Evolutionary conservation across 2,888 invertebrate genomes (phyloP).

Genomic region (Lissonota sp.): DNA sequence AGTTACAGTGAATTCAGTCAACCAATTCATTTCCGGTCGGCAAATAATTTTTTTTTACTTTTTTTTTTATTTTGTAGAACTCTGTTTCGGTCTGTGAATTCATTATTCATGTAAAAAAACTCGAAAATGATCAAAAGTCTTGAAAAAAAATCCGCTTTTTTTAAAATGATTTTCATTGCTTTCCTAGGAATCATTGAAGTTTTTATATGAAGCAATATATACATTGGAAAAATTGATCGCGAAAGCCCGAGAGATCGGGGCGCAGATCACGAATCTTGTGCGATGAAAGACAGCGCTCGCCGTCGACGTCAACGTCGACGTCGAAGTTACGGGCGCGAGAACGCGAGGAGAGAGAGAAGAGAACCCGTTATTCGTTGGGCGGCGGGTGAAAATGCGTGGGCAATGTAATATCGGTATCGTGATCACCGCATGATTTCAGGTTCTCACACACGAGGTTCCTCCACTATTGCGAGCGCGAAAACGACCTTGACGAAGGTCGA

Average conservation of each 20-base stretch:
- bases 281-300: constrained; percentile 31
- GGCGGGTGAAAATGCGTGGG: constrained; percentile 68
- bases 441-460: constrained; percentile 11
- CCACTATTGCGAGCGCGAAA: neutral
- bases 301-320: constrained; percentile 51
- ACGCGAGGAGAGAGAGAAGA: neutral
- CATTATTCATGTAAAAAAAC: too few species aligned
- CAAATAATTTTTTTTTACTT: too few species aligned
- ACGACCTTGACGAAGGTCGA: constrained; percentile 74
- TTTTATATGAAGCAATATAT: too few species aligned
- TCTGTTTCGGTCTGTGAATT: too few species aligned
- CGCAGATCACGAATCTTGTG: neutral
- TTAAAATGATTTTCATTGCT: too few species aligned
- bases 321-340: constrained; percentile 6
- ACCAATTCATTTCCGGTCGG: too few species aligned
- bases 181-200: too few species aligned
- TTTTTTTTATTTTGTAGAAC: too few species aligned
- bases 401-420: constrained; percentile 24
- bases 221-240: neutral
- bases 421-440: constrained; percentile 44
- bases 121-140: too few species aligned
- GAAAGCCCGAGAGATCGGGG: neutral
- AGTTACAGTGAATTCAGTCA: too few species aligned
- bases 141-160: too few species aligned
- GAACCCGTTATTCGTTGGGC: constrained; percentile 45